These are phyloP conservation scores for Pteruthius melanotis DNA, from an alignment of 2,113 vertebrate genomes.

Conservation along the genomic window DNA sequence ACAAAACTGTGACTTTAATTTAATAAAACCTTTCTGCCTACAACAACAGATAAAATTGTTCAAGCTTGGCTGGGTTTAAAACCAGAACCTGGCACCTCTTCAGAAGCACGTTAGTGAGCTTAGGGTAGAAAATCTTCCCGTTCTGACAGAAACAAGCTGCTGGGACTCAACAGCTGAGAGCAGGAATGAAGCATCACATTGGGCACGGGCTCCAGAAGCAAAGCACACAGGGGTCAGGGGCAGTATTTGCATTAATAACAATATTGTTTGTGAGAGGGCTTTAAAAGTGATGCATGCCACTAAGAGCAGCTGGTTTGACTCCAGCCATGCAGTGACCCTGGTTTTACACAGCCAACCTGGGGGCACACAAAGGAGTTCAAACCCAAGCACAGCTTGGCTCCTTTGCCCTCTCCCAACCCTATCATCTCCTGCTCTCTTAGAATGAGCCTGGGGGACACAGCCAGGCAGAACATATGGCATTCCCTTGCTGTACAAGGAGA, in stretches of 20 bases:
- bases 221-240: not conserved
- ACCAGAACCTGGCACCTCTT: conserved; percentile 17
- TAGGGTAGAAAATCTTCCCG: not conserved
- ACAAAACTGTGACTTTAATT: conserved; percentile 21
- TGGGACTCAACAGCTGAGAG: not conserved
- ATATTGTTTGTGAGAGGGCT: not conserved
- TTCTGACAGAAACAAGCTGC: not conserved
- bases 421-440: not conserved
- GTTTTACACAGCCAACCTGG: not conserved
- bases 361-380: not conserved
- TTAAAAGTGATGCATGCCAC: not conserved
- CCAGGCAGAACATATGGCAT: not conserved
- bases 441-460: not conserved
- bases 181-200: accelerated
- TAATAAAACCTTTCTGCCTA: conserved; percentile 30
- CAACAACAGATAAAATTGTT: conserved; percentile 12
- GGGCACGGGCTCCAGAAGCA: not conserved
- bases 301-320: not conserved
- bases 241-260: not conserved
- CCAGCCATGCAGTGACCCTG: not conserved
- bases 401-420: not conserved
- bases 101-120: not conserved
- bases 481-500: not conserved
- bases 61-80: conserved; percentile 21
- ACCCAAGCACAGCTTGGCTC: not conserved